A percentile compares a stretch with the other conserved stretches of the same genome.
Conservation (phyloP, 2,888 invertebrate species). For the Cyclophora punctaria region DNA sequence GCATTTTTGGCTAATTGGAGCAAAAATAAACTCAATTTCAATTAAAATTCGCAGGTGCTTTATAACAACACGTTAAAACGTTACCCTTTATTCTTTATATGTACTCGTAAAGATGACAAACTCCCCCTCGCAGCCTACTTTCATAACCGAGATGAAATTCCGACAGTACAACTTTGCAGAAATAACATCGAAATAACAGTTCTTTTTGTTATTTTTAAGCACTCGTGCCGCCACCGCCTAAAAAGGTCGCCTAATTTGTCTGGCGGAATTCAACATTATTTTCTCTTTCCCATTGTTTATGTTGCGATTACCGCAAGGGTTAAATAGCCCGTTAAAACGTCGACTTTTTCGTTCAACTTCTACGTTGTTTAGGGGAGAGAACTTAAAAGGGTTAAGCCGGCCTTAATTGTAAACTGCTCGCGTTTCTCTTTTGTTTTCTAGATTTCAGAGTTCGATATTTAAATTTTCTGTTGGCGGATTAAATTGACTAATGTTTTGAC, state of each 20-base stretch:
- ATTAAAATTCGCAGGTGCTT: too few species aligned
- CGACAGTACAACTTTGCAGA: constrained; percentile 16
- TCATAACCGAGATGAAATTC: neutral
- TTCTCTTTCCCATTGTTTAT: constrained; percentile 66
- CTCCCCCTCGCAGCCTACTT: neutral
- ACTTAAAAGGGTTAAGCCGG: constrained; percentile 62
- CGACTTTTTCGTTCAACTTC: constrained; percentile 65
- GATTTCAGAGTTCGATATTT: constrained; percentile 23
- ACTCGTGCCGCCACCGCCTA: constrained; percentile 34
- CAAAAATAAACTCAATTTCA: too few species aligned
- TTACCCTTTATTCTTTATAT: neutral
- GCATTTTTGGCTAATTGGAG: too few species aligned
- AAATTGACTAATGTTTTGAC: too few species aligned
- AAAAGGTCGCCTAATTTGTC: constrained; percentile 72
- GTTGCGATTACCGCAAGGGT: constrained; percentile 67
- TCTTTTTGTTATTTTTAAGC: constrained; percentile 57
- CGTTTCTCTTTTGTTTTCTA: constrained; percentile 46
- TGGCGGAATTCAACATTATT: constrained; percentile 66
- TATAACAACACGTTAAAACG: too few species aligned
- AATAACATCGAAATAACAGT: constrained; percentile 36
- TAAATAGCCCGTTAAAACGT: constrained; percentile 65
- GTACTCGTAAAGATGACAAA: neutral
- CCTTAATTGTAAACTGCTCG: constrained; percentile 60
- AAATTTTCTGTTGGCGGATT: constrained; percentile 19
- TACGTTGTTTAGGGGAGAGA: constrained; percentile 50